Evolutionary conservation across 2,888 invertebrate genomes (phyloP).

Genomic region (Cerceris rybyensis): DNA sequence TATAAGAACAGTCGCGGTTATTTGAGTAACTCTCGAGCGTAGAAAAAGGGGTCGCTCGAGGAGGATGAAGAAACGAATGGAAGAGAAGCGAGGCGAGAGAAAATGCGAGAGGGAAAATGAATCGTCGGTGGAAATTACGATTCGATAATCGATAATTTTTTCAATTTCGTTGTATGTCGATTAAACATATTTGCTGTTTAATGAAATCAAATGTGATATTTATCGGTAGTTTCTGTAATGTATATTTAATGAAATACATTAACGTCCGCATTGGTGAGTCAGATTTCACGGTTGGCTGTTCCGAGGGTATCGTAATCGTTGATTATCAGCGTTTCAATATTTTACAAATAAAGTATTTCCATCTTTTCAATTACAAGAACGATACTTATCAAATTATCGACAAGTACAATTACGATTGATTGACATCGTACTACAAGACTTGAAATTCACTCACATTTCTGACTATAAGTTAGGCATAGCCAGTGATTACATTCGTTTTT

Average conservation of each 20-base stretch:
- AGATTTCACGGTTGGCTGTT: conserved; percentile 15
- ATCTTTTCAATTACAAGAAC: conserved; percentile 26
- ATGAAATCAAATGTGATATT: conserved; percentile 40
- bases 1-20: not conserved
- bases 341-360: conserved; percentile 13
- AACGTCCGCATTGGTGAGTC: conserved; percentile 3
- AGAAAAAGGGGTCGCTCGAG: not conserved
- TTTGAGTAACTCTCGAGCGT: conserved; percentile 23
- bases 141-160: conserved; percentile 47
- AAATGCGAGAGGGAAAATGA: conserved; percentile 2
- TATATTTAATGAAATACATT: conserved; percentile 31
- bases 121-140: conserved; percentile 35
- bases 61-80: conserved; percentile 9
- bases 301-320: conserved; percentile 31
- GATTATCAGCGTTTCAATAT: conserved; percentile 32
- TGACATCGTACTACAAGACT: too few species aligned
- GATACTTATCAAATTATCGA: not conserved
- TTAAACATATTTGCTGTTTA: conserved; percentile 46
- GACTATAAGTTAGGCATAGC: not conserved
- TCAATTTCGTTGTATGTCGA: conserved; percentile 38
- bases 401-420: too few species aligned
- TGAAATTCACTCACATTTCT: not conserved
- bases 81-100: not conserved
- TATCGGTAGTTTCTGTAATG: conserved; percentile 18
- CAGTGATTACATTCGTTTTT: conserved; percentile 28